Base-by-base conservation (phyloP, 2,888 invertebrate species). In the Diloba caeruleocephala region DNA sequence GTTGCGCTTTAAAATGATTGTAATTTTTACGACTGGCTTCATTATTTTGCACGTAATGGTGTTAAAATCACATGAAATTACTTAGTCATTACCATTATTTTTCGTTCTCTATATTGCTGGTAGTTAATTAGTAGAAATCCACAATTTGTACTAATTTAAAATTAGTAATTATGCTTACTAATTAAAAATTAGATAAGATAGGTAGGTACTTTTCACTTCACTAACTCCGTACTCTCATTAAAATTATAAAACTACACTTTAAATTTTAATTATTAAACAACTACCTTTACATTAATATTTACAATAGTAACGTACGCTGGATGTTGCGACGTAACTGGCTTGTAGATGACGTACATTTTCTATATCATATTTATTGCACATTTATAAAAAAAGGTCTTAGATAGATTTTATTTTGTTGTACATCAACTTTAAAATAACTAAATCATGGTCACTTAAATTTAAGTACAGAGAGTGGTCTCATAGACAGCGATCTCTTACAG, bases 221-320 rank as follows among this genome's bases (percentile, higher is more conserved):
- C 60, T 60, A 50, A 43, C 51, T 58, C 38, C 50, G 38, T 37
- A 52, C 64, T 69, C 46, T 70, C 66, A 63, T 65, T 71, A 78
- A 57, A 43, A 67, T 74, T 74, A 77, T 54, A 64, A 75, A 80
- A 79, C 76, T 84, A 84, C 74, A 44, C 48, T 77, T 77, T 78
- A 74, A 74, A 52, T 49, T 73, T 68, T 71, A 73, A 73, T 73
- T 67, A 65, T 54, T 71, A 68, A 72, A 73, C 73, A 75, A 63
- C 74, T 85, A 80, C 78, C 81, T 83, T 86, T 71, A 71, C 67
- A 77, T 71, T 76, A 80, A 82, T 86, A 87, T 87, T 73, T 88
- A 88, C 85, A 87, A 61, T 59, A 63, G 43, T 68, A 74, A 76
- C 71, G 58, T 74, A 68, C 60, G 70, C 66, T 48, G 62, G 67